Percentiles rank a stretch among this genome's conserved stretches.
These are phyloP conservation scores for Sebastes fasciatus DNA, from an alignment of 2,113 vertebrate species.

Conservation along the genomic window DNA sequence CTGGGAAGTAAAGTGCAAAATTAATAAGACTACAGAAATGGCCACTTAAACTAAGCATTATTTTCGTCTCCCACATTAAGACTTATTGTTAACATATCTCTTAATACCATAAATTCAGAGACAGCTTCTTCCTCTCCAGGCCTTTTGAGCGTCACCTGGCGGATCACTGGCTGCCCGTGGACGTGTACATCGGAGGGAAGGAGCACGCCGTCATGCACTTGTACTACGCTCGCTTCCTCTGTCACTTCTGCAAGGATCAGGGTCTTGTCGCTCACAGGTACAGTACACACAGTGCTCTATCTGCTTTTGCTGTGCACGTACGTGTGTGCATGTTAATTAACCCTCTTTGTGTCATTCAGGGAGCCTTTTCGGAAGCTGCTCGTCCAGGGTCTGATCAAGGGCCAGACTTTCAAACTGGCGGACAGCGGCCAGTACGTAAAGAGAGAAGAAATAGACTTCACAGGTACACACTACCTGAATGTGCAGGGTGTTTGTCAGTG, in stretches of 20 bases:
- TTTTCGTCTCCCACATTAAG: neutral
- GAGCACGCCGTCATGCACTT: slow-evolving; percentile 98
- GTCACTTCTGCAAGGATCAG: slow-evolving; percentile 92
- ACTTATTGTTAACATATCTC: neutral
- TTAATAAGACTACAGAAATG: neutral
- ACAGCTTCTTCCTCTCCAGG: slow-evolving; percentile 74
- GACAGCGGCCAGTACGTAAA: slow-evolving; percentile 90
- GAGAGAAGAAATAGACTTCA: slow-evolving; percentile 90
- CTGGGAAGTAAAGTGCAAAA: neutral
- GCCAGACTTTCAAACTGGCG: slow-evolving; percentile 89
- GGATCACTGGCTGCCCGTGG: slow-evolving; percentile 96
- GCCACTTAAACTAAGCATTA: neutral
- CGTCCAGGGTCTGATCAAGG: slow-evolving; percentile 97
- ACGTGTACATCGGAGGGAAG: slow-evolving; percentile 95
- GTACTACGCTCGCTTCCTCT: slow-evolving; percentile 95
- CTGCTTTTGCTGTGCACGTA: neutral
- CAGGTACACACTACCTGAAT: slow-evolving; percentile 82
- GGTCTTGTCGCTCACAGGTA: slow-evolving; percentile 92
- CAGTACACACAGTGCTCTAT: neutral
- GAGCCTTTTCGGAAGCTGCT: slow-evolving; percentile 96
- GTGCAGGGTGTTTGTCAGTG: slow-evolving; percentile 17
- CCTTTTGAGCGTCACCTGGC: slow-evolving; percentile 87
- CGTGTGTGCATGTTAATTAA: neutral
- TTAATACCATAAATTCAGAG: neutral
- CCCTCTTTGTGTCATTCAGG: slow-evolving; percentile 74